Conservation (phyloP, 2,888 invertebrate genomes). For the Bombylius discolor region DNA sequence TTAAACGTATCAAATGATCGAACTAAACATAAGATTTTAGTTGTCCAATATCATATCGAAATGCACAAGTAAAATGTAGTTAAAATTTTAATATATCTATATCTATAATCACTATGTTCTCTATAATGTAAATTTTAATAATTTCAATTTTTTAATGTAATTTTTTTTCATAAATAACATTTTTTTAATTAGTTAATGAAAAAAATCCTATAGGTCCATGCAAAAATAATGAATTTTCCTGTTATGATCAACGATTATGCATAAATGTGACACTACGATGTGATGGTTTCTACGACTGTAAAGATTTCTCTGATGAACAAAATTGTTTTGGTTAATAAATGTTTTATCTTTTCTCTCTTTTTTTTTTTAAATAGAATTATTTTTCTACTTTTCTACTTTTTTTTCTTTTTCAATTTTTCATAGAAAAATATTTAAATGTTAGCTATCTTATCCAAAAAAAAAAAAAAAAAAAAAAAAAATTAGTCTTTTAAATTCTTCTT, state of each 20-base stretch:
- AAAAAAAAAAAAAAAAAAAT: no score
- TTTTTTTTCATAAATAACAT: neutral
- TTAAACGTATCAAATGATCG: no score
- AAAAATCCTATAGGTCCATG: conserved; percentile 36
- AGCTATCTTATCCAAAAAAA: no score
- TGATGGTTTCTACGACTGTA: conserved; percentile 83
- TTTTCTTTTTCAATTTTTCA: neutral
- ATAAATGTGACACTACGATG: conserved; percentile 65
- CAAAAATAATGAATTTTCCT: conserved; percentile 53
- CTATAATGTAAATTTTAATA: neutral
- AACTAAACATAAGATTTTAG: no score
- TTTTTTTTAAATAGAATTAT: conserved; percentile 1
- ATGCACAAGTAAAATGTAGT: no score
- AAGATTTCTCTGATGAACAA: conserved; percentile 82
- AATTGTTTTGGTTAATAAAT: conserved; percentile 55
- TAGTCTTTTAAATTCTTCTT: no score
- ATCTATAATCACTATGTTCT: conserved; percentile 1
- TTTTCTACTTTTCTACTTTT: conserved; percentile 12
- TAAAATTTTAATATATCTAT: no score
- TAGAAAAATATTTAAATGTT: no score
- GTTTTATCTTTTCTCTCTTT: neutral
- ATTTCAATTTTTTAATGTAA: no score
- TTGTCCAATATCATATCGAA: no score
- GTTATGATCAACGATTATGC: conserved; percentile 60
- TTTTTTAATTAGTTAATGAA: no score